Evolutionary conservation across 2,888 invertebrate species (phyloP), one percentile per base, ranked within the genome.

Genomic region (Polydesmus complanatus): DNA sequence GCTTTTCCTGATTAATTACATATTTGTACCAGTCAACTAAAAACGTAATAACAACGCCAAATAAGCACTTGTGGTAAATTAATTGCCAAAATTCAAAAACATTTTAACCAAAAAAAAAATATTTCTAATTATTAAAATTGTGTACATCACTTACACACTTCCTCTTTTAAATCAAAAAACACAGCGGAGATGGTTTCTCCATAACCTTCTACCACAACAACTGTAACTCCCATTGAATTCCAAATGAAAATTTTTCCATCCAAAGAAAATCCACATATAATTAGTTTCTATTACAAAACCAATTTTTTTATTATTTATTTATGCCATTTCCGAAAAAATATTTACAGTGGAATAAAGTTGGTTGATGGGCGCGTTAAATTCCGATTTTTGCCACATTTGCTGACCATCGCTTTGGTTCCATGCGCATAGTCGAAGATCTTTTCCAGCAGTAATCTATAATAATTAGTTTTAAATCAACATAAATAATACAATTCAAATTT

Each of bases 361-460:
- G 5, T 21, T 51, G 18, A 58, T 52, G 11, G 52, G 27, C 3
- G 58, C 58, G 51, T 58, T 49, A 58, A 58, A 58, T 14, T 27
- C 48, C 22, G 3, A 51, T 26, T 58, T 52, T 25, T 18, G 26
- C 58, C 58, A 58, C 8, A 27, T 27, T 26, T 27, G 22, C 1
- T 22, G 26, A n/a, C 58, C 58, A 50, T 27, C 18, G 1, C 27
- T 11, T 23, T 50, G 51, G 27, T 58, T 21, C 58, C 58, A 58
- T 8, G 51, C 52, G 25, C 27, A 58, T 2, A 58, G 21, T 1
- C 19, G 26, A 3, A 58, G 19, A 51, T 58, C 58, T 19, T 37
- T 52, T 3, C 27, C 21, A 27, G 58, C 25, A 21, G 58, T 58
- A 2, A 58, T 49, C 58, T 58, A 51, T 14, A n/a, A 8, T 37